Base-by-base conservation (phyloP, 1,140 invertebrate genomes). In the Sinella curviseta region DNA sequence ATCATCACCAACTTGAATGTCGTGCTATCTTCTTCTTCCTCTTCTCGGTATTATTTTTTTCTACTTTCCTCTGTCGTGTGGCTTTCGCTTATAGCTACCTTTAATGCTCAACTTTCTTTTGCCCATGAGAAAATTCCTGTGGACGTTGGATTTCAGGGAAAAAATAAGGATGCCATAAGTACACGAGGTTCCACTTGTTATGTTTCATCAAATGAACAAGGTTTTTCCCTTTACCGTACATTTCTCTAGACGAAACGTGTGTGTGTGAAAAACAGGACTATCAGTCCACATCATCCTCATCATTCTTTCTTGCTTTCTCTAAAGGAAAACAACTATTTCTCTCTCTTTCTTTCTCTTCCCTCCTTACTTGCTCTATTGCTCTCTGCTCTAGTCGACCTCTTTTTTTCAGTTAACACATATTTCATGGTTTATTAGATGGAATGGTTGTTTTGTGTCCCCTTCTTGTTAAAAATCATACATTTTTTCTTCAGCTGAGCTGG, bases 141-240 rank as follows among this genome's bases (percentile, higher is more conserved):
- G n/a, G n/a, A n/a, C n/a, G n/a, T n/a, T n/a, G n/a, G n/a, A n/a
- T n/a, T n/a, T n/a, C n/a, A n/a, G n/a, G n/a, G n/a, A n/a, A n/a
- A n/a, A n/a, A n/a, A n/a, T 48, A 48, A 48, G 8, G 39, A 12
- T 8, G 39, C 20, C 39, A 48, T 12, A 48, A 48, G 20, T 12
- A 48, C 8, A 48, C 20, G 20, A 12, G 8, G 8, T 48, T 48
- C 8, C 20, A 48, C 20, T 48, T 48, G 8, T 48, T 20, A 8
- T 48, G 39, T 48, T 48, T 48, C 24, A 12, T 60, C 57, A 60
- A 60, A 60, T 60, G 57, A 60, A 60, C 57, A 60, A 17, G 57
- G 8, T 60, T 60, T 60, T 48, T 20, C 39, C 20, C 20, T 48
- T 48, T 48, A 48, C 39, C 8, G 8, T 48, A 48, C 39, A 48